Base-by-base conservation (phyloP, 2,113 vertebrate species). In the Cinclus mexicanus region DNA sequence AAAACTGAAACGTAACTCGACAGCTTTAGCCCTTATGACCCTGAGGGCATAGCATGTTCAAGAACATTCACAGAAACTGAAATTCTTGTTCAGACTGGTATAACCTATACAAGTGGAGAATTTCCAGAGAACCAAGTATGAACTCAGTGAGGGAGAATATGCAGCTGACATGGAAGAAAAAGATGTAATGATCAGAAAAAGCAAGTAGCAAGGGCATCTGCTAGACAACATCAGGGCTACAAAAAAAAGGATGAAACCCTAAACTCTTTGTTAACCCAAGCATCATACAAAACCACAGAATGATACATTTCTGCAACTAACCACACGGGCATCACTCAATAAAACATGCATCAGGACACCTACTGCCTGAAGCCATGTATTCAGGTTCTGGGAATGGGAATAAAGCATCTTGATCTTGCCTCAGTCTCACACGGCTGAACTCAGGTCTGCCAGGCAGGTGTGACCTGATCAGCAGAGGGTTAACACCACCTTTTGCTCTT, bases 351-450 rank as follows among this genome's bases (percentile, higher is more conserved):
- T 25, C 56, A 81, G 53, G 77, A 65, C n/a, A 72, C 20, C 57
- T 71, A 55, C 69, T 61, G 60, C 69, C 63, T 55, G 50, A 84
- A 52, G 60, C 42, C 64, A 46, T 1, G 2, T 29, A 60, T 79
- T 39, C 47, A 57, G 60, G 17, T 26, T 61, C 23, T 28, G 28
- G 24, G 49, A 60, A 53, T 15, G 19, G 29, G 16, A 87, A 89
- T 21, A 9, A 37, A 65, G 13, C 3, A 1, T 26, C 50, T 77
- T 39, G 47, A 63, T 13, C 1, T 0, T 50, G 20, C 59, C 44
- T 70, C 39, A 85, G n/a, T 42, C 26, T 33, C 44, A 42, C 39
- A 63, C 9, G 2, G 46, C 21, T 77, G n/a, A 80, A 53, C 14
- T 39, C 50, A 3, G 11, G 39, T 74, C 29, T 57, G 39, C 25